A percentile compares a stretch with the other conserved stretches of the same genome.
These are phyloP conservation scores for Sebastes vulpes DNA, from an alignment of 2,797 vertebrate species.

Conservation along the genomic window DNA sequence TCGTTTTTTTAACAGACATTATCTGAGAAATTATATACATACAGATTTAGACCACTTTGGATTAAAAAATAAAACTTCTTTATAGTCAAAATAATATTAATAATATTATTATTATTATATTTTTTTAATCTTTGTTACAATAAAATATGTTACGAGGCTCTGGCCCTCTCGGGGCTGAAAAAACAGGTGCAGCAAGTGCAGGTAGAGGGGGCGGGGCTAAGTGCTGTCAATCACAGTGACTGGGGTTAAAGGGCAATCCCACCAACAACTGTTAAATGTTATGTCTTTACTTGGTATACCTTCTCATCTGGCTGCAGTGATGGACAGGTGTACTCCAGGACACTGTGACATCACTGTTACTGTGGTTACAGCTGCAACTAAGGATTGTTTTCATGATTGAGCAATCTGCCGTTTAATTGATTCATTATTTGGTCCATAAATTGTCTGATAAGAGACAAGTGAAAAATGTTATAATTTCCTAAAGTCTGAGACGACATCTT, in stretches of 20 bases:
- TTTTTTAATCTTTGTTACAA: slow-evolving; percentile 49
- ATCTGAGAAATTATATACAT: slow-evolving; percentile 62
- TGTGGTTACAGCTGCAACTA: neutral
- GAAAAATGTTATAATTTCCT: no score
- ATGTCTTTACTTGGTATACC: no score
- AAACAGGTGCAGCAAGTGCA: slow-evolving; percentile 67
- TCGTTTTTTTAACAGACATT: slow-evolving; percentile 45
- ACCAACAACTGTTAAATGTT: neutral
- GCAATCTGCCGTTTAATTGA: no score
- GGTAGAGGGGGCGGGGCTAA: slow-evolving; percentile 56
- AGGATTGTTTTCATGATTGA: no score
- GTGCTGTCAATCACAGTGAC: slow-evolving; percentile 75
- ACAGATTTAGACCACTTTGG: slow-evolving; percentile 49
- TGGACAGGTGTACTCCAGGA: neutral
- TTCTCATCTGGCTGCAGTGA: neutral
- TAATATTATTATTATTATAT: neutral
- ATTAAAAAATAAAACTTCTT: slow-evolving; percentile 77
- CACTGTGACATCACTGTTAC: neutral
- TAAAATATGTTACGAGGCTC: slow-evolving; percentile 64
- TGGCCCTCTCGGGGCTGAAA: neutral
- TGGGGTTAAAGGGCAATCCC: neutral
- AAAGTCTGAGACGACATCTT: no score
- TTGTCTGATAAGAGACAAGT: no score
- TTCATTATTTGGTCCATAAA: no score
- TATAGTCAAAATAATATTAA: slow-evolving; percentile 38